Evolutionary conservation across 2,113 vertebrate species (phyloP).

Genomic region (Gorsachius goisagi): DNA sequence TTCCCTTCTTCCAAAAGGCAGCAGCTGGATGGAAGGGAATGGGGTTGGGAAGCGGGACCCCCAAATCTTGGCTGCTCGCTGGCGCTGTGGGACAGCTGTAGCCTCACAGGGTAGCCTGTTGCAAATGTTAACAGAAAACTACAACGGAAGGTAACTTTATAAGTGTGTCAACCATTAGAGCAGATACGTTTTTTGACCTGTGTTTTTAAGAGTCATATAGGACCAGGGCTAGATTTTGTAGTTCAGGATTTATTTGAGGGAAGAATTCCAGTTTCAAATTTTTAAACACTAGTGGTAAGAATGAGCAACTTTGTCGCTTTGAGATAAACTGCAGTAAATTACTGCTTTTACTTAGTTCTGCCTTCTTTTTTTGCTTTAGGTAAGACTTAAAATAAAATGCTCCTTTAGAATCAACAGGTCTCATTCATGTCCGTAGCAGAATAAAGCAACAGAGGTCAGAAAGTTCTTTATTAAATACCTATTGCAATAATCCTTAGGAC

Average conservation of each 20-base stretch:
- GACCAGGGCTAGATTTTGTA: background rate
- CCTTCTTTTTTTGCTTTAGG: background rate
- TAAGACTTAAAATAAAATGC: background rate
- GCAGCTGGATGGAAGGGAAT: background rate
- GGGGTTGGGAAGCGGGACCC: background rate
- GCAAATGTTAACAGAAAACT: background rate
- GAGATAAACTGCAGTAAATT: background rate
- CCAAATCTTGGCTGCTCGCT: background rate
- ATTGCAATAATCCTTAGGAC: background rate
- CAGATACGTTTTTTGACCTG: background rate
- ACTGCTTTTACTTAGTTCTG: background rate
- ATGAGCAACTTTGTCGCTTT: background rate
- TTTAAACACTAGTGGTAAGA: background rate
- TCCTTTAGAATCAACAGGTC: background rate
- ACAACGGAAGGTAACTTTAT: background rate
- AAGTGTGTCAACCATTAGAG: background rate
- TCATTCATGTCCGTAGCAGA: background rate
- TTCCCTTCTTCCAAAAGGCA: background rate
- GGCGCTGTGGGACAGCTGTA: background rate
- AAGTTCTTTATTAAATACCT: background rate
- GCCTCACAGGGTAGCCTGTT: background rate
- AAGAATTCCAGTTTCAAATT: background rate
- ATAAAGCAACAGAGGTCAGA: background rate
- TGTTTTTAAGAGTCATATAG: background rate
- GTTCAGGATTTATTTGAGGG: background rate